Evolutionary conservation across 2,888 invertebrate species (phyloP).

Genomic region (Pantelozetes paolii): DNA sequence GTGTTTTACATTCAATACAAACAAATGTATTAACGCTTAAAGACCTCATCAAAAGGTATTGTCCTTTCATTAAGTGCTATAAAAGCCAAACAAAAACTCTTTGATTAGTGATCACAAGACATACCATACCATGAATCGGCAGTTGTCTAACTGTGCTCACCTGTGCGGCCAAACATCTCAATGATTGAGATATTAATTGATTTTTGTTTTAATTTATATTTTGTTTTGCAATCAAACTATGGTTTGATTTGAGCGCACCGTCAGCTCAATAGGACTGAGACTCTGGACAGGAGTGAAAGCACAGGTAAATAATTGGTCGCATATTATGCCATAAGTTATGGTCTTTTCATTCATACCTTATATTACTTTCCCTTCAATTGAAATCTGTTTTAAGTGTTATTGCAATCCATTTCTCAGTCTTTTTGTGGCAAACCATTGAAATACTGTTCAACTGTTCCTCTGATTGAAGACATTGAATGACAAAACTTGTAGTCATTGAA

Average conservation of each 20-base stretch:
- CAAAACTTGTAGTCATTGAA: no score
- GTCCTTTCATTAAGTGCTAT: neutral
- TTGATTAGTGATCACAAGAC: no score
- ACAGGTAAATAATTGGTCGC: neutral
- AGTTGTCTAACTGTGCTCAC: neutral
- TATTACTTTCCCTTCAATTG: no score
- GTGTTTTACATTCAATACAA: neutral
- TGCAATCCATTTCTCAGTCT: no score
- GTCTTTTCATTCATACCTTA: neutral
- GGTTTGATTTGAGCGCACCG: neutral
- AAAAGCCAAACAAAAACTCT: neutral
- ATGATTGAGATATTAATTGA: neutral
- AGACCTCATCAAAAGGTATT: neutral
- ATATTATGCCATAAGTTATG: neutral
- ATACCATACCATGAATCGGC: no score
- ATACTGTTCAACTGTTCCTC: no score
- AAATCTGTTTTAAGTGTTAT: no score
- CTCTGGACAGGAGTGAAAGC: neutral
- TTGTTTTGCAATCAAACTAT: neutral
- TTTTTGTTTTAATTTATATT: neutral
- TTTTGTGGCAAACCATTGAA: no score
- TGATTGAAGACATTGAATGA: no score
- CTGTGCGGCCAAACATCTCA: no score
- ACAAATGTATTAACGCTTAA: neutral
- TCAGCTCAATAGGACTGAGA: neutral